These are phyloP conservation scores for Urocynchramus pylzowi DNA, from an alignment of 2,113 vertebrate genomes.

Conservation along the genomic window DNA sequence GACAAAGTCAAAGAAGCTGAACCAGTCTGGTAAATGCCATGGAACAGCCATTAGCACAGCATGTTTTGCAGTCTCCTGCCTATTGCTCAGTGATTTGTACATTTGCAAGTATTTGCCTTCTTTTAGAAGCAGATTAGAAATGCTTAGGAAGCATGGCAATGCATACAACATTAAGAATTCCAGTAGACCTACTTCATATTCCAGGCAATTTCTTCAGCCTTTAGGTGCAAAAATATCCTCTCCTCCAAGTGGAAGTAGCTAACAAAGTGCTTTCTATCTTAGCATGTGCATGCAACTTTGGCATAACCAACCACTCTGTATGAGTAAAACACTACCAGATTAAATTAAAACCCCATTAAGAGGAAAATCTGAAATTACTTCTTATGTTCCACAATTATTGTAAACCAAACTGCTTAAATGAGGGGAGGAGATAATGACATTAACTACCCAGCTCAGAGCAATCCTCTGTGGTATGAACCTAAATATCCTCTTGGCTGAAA, in stretches of 20 bases:
- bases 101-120: neutral
- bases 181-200: neutral
- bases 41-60: neutral
- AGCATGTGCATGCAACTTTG: neutral
- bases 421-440: slow-evolving; percentile 92
- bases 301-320: slow-evolving; percentile 67
- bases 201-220: neutral
- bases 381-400: slow-evolving; percentile 88
- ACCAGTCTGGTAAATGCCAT: neutral
- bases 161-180: neutral
- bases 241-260: neutral
- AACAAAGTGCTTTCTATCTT: neutral
- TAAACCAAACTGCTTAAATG: slow-evolving; percentile 86
- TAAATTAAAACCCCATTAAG: slow-evolving; percentile 84
- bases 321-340: slow-evolving; percentile 76
- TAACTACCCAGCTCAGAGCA: slow-evolving; percentile 93
- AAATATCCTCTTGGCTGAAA: slow-evolving; percentile 92
- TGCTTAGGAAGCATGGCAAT: neutral
- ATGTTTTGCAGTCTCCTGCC: neutral
- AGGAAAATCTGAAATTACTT: slow-evolving; percentile 85
- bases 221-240: neutral
- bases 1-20: neutral
- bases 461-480: slow-evolving; percentile 91
- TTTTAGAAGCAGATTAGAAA: neutral
- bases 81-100: neutral